Evolutionary conservation across 2,888 invertebrate genomes (phyloP), one percentile per base, ranked within the genome.

Genomic region (Drosophila eohydei): DNA sequence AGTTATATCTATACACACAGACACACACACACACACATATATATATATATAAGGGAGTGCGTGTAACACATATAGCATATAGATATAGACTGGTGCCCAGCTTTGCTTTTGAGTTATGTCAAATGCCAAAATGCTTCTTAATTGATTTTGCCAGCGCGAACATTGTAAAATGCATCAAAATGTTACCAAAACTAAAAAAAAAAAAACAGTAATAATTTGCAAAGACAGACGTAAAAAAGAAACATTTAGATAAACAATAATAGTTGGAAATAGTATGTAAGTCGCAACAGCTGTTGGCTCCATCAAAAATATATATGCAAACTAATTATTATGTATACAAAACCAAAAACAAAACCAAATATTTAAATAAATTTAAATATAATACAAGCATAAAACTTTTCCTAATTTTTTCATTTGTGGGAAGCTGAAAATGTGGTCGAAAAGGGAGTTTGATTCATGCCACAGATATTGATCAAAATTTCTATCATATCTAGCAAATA

Each of bases 251-350:
- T 69, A 55, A 74, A 79, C 54, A 61, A 65, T 71, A 74, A 71
- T 71, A 81, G 73, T 82, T 82, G 85, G 55, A 84, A 72, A 66
- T 54, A 52, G 68, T 81, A 61, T 74, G 83, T 86, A 86, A 86
- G 72, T 78, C 48, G 66, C 69, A 59, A 65, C 74, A 74, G 69
- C 71, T 80, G 80, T 61, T 79, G 67, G 62, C 30, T 30, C 43
- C 68, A 68, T 60, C 56, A 61, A 67, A 11, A 41, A 50, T 30
- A 58, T 67, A 50, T 67, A 83, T 71, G 61, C 69, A 79, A 80
- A 80, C 82, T 79, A 73, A 78, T 58, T 66, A 86, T 63, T 87
- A 71, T 81, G 71, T 73, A 81, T 44, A 74, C 21, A 54, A 74
- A 64, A 50, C 66, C 3, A 4, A 52, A 38, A 52, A 21, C 21